phyloP scores from a whole-genome alignment of 2,113 vertebrate species.

The Alaudala cheleensis region DNA sequence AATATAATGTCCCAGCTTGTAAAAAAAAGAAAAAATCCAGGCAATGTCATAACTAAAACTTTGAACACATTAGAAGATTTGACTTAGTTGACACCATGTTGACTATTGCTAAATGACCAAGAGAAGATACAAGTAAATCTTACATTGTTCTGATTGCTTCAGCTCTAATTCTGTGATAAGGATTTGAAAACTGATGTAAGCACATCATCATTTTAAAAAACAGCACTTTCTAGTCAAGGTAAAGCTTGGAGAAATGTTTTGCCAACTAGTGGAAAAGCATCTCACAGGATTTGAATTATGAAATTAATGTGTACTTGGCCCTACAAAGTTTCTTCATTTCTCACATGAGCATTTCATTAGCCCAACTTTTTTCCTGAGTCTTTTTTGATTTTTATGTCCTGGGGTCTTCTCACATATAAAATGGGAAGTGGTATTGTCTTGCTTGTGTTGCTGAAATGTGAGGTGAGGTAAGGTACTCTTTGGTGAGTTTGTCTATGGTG shows the following conservation, averaged over 20 bases:
- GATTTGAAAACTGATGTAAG: not conserved
- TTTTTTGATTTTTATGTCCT: slow-evolving; percentile 15
- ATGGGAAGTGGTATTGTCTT: not conserved
- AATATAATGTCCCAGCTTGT: not conserved
- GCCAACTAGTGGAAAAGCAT: not conserved
- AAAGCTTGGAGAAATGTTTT: not conserved
- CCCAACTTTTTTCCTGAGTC: not conserved
- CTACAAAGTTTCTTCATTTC: slow-evolving; percentile 1
- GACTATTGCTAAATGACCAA: not conserved
- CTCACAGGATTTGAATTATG: not conserved
- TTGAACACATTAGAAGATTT: not conserved
- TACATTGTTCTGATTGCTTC: not conserved
- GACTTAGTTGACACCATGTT: not conserved
- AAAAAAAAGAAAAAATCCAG: not conserved
- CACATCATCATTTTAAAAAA: not conserved
- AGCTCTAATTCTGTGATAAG: not conserved
- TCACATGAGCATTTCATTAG: slow-evolving; percentile 28
- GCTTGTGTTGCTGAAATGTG: not conserved
- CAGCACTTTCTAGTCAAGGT: not conserved
- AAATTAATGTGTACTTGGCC: slow-evolving; percentile 3
- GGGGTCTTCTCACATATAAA: slow-evolving; percentile 3
- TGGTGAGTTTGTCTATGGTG: not conserved
- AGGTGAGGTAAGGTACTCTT: not conserved
- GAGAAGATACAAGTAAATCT: not conserved
- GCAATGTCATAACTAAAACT: not conserved